phyloP scores from a whole-genome alignment of 2,113 vertebrate genomes.

The Tichodroma muraria region DNA sequence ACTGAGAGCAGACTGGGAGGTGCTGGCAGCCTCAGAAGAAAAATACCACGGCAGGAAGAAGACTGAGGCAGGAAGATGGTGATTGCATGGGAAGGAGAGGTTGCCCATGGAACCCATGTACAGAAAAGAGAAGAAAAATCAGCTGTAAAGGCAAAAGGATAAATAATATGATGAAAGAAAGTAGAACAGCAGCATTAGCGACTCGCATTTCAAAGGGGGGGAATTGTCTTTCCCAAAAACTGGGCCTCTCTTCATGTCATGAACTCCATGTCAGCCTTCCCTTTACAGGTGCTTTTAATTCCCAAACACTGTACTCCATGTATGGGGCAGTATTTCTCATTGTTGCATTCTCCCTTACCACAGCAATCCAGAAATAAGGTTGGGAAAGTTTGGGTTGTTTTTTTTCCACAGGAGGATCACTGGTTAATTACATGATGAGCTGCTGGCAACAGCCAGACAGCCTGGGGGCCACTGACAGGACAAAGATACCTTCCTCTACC shows the following conservation, averaged over 20 bases:
- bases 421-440: neutral
- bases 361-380: neutral
- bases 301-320: neutral
- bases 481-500: neutral
- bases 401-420: neutral
- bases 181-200: neutral
- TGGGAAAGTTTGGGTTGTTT: neutral
- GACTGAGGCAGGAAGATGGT: neutral
- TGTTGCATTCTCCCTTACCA: neutral
- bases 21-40: constrained; percentile 8
- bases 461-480: neutral
- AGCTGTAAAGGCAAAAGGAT: neutral
- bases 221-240: neutral
- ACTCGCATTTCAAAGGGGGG: neutral
- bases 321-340: neutral
- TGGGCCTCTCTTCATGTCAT: neutral
- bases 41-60: neutral
- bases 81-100: neutral
- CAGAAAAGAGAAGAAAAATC: neutral
- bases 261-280: neutral
- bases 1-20: constrained; percentile 38
- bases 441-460: neutral
- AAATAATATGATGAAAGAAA: neutral
- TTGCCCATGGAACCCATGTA: neutral
- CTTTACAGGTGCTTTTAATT: constrained; percentile 5